Evolutionary conservation across 2,797 vertebrate genomes (phyloP).

Genomic region (Orestias chungarensis): DNA sequence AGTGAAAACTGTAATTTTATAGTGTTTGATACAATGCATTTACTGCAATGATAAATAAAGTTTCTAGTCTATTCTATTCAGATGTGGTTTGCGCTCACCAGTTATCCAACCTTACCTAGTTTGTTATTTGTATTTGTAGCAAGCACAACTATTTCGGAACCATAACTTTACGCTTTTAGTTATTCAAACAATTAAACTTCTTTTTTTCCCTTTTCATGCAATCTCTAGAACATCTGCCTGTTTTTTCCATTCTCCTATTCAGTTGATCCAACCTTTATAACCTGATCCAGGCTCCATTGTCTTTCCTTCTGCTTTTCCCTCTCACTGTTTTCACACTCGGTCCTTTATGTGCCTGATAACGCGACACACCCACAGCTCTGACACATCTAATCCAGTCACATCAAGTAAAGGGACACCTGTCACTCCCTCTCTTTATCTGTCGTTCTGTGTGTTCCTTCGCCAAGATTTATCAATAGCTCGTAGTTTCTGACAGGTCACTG

Average conservation of each 20-base stretch:
- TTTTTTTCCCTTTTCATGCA: background rate
- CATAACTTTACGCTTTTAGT: too few relatives aligned
- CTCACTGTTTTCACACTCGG: background rate
- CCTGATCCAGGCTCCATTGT: background rate
- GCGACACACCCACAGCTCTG: constrained; percentile 27
- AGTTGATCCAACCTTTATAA: background rate
- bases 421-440: constrained; percentile 13
- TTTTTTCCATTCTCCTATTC: background rate
- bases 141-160: background rate
- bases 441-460: constrained; percentile 35
- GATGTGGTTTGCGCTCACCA: too few relatives aligned
- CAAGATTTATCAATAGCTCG: constrained; percentile 69
- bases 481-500: constrained; percentile 58
- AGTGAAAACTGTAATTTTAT: too few relatives aligned
- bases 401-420: constrained; percentile 40
- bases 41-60: too few relatives aligned
- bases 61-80: too few relatives aligned
- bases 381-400: constrained; percentile 46
- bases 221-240: background rate
- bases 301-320: background rate
- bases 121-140: too few relatives aligned
- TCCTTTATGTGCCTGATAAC: constrained; percentile 38
- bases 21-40: too few relatives aligned
- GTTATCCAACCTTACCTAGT: too few relatives aligned
- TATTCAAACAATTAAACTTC: too few relatives aligned